Conservation (phyloP, 2,113 vertebrate genomes). For the Leptocoma aspasia region DNA sequence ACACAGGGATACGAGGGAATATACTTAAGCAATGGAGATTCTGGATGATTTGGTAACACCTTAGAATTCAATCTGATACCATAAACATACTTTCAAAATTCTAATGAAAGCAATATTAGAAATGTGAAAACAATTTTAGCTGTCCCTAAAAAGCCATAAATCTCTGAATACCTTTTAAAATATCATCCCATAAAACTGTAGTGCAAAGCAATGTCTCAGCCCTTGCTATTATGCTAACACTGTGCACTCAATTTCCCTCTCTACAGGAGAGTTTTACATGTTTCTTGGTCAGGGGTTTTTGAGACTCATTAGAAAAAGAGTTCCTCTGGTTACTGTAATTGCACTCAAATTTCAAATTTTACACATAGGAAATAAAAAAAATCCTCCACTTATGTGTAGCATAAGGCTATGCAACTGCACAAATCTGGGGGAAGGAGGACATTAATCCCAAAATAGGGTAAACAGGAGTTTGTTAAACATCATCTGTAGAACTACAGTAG, state of each 20-base stretch:
- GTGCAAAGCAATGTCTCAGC: constrained; percentile 15
- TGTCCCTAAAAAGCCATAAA: constrained; percentile 40
- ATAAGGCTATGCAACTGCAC: neutral
- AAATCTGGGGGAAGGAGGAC: neutral
- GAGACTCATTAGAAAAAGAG: neutral
- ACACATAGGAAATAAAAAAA: neutral
- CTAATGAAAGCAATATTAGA: constrained; percentile 57
- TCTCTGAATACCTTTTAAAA: constrained; percentile 32
- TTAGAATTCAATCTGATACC: constrained; percentile 50
- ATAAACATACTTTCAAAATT: constrained; percentile 32
- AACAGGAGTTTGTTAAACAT: neutral
- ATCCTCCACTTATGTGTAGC: neutral
- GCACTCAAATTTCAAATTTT: neutral
- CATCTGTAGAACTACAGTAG: neutral
- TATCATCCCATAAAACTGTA: constrained; percentile 39
- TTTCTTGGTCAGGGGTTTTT: neutral
- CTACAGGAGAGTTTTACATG: constrained; percentile 4
- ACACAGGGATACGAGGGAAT: constrained; percentile 24
- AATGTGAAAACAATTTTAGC: constrained; percentile 61
- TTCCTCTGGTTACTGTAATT: neutral
- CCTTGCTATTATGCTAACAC: constrained; percentile 38
- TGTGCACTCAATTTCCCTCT: constrained; percentile 22
- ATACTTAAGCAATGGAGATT: constrained; percentile 46
- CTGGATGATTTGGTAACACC: constrained; percentile 42
- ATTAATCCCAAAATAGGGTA: neutral